phyloP scores from a whole-genome alignment of 1,140 invertebrate species.

The Heliconius himera region DNA sequence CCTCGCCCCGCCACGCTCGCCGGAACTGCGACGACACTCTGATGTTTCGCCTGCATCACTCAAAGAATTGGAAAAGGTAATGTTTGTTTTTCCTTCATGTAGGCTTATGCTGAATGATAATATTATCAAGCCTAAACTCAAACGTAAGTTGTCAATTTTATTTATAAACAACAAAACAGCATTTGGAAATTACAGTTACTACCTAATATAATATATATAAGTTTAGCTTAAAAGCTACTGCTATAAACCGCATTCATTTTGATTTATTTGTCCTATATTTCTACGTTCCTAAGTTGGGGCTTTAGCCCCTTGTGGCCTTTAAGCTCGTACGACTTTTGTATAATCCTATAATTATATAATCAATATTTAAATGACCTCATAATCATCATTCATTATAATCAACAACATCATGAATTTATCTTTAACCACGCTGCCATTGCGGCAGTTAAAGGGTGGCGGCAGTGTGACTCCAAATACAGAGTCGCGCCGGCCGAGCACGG shows the following conservation, averaged over 20 bases:
- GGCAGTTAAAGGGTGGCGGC: conserved; percentile 77
- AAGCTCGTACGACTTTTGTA: background rate
- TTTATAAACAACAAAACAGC: too few relatives aligned
- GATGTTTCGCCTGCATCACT: conserved; percentile 92
- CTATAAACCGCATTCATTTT: too few relatives aligned
- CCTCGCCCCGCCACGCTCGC: conserved; percentile 89
- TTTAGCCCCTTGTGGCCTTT: too few relatives aligned
- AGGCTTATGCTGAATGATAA: background rate
- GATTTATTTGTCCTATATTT: too few relatives aligned
- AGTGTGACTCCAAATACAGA: conserved; percentile 58
- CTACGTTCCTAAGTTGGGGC: too few relatives aligned
- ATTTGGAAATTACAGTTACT: too few relatives aligned
- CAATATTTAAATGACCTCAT: background rate
- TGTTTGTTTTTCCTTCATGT: conserved; percentile 43
- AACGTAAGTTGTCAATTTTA: too few relatives aligned
- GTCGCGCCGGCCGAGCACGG: conserved; percentile 70
- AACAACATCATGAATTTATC: background rate
- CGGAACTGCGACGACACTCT: conserved; percentile 89
- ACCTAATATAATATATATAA: too few relatives aligned
- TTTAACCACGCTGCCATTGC: conserved; percentile 75
- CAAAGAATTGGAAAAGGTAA: conserved; percentile 92
- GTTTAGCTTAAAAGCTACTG: too few relatives aligned
- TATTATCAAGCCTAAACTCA: too few relatives aligned
- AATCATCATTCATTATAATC: background rate
- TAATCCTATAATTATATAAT: background rate